Base-by-base conservation (phyloP, 1,140 invertebrate species). In the Onthophagus taurus region DNA sequence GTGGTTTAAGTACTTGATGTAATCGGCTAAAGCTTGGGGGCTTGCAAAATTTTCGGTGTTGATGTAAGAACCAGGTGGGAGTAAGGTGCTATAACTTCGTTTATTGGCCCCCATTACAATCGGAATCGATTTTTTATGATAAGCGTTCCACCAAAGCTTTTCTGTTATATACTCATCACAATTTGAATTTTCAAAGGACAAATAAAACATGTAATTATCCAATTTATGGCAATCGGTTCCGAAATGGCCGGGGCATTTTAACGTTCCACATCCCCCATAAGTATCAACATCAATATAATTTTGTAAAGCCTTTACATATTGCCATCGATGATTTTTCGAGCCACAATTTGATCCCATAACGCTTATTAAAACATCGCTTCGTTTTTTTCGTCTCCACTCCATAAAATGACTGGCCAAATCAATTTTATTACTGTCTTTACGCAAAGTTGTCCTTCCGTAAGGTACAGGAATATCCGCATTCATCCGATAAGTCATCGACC, bases 401-500 rank as follows among this genome's bases (percentile, higher is more conserved):
- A 41, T 4, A 57, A 62, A 29, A 60, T 58, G 18, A 59, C 23
- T 18, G 48, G 34, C 5, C 36, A 29, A 23, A 61, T 42, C 13
- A n/a, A n/a, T n/a, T 49, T 35, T 14, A 24, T 45, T 20, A 47
- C 12, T 9, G 45, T 44, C 35, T 12, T 21, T 19, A 21, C 0
- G 1, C 8, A 21, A 12, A 37, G n/a, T 7, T 7, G 73, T 76
- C 26, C 76, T 61, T 6, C 77, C 81, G 51, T 83, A 83, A 2
- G 80, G 78, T 2, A 83, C 73, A 0, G 78, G 79, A 16, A 84
- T 66, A 49, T 83, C 80, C 5, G 80, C 74, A 48, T 83, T 75
- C 50, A 66, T 71, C 51, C 75, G 72, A 52, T 84, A 86, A 2
- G 74, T 77, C 81, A 85, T 85, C 1, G 81, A 82, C 81, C 81